phyloP scores from a whole-genome alignment of 2,888 invertebrate genomes.

The Lithophane socia region DNA sequence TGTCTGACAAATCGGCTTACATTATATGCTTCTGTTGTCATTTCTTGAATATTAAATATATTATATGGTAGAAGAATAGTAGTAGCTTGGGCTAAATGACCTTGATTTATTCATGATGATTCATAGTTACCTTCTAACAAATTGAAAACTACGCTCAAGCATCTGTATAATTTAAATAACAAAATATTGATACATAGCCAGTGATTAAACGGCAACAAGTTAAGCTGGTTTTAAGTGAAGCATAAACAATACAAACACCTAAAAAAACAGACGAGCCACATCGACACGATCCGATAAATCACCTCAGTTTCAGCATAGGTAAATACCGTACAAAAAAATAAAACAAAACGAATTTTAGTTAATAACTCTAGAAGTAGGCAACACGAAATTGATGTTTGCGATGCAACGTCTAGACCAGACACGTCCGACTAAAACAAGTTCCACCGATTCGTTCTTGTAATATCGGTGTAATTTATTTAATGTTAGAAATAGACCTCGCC shows the following conservation, averaged over 20 bases:
- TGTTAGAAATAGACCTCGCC: conserved; percentile 88
- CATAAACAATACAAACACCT: conserved; percentile 22
- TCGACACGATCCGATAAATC: conserved; percentile 47
- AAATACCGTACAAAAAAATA: conserved; percentile 50
- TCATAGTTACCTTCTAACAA: conserved; percentile 23
- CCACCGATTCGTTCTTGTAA: conserved; percentile 89
- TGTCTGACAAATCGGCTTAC: conserved; percentile 58
- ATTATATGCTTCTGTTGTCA: conserved; percentile 32
- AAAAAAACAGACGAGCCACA: conserved; percentile 26
- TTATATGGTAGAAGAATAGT: conserved; percentile 6
- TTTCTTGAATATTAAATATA: conserved; percentile 12
- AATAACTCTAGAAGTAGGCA: conserved; percentile 72
- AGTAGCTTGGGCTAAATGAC: conserved; percentile 8
- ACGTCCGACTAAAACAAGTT: conserved; percentile 86
- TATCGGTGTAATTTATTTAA: conserved; percentile 90
- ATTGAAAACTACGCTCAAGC: conserved; percentile 20
- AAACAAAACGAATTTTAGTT: conserved; percentile 62
- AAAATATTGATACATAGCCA: conserved; percentile 48
- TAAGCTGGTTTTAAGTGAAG: conserved; percentile 19
- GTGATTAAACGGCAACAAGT: conserved; percentile 25
- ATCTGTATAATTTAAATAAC: conserved; percentile 32
- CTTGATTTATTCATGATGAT: conserved; percentile 38
- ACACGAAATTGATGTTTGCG: conserved; percentile 83
- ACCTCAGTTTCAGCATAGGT: conserved; percentile 31
- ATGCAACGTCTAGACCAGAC: conserved; percentile 82